Evolutionary conservation across 2,888 invertebrate genomes (phyloP).

Genomic region (Homarus gammarus): DNA sequence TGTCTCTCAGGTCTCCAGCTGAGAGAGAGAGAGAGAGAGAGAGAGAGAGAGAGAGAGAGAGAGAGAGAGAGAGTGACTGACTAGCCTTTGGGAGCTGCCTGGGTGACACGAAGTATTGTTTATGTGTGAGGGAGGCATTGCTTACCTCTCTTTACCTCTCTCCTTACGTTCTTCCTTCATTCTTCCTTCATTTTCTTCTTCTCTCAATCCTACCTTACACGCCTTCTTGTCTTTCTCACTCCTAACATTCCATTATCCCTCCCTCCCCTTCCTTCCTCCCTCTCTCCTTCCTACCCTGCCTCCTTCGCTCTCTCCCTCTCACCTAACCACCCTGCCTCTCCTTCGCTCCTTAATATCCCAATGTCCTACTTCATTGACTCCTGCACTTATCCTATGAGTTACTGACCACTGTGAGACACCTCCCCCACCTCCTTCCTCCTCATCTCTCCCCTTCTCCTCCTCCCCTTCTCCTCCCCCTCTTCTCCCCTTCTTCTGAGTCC

Average conservation of each 20-base stretch:
- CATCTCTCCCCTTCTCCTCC: neutral
- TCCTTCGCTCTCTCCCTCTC: neutral
- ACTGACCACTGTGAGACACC: conserved; percentile 9
- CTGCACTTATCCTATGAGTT: neutral
- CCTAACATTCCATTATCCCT: too few relatives aligned
- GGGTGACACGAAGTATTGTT: too few relatives aligned
- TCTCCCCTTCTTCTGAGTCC: neutral
- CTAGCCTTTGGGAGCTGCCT: too few relatives aligned
- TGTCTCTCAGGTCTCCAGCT: too few relatives aligned
- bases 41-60: too few relatives aligned
- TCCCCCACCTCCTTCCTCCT: neutral
- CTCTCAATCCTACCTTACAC: neutral
- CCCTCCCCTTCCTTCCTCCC: neutral
- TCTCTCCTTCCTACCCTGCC: conserved; percentile 17
- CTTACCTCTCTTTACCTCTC: too few relatives aligned
- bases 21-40: too few relatives aligned
- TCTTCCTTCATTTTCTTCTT: neutral
- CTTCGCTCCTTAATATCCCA: too few relatives aligned
- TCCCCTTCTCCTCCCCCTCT: neutral
- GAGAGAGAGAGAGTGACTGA: too few relatives aligned
- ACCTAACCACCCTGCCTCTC: neutral
- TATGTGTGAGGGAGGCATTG: neutral
- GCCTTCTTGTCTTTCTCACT: neutral
- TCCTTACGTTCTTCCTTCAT: too few relatives aligned
- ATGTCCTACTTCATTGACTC: too few relatives aligned